Base-by-base conservation (phyloP, 2,797 vertebrate genomes). In the Sebastolobus altivelis region DNA sequence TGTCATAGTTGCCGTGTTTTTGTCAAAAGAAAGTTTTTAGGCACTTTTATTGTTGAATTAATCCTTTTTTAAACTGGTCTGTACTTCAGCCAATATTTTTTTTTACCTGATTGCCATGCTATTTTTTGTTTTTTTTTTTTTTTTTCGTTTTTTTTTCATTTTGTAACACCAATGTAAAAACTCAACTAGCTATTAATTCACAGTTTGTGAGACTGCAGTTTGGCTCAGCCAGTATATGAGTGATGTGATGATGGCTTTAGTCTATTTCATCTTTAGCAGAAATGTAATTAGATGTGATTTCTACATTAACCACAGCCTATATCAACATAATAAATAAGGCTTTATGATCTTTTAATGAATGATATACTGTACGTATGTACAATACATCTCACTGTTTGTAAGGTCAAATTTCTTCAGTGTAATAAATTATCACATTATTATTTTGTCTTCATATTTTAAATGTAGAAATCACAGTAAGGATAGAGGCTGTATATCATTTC, bases 301-400 rank as follows among this genome's bases (percentile, higher is more conserved):
- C 29, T 18, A 27, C 49, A 38, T 62, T 14, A 65, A 55, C 49
- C 25, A 58, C 20, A 65, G 46, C 14, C 59, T 65, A 14, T 67
- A 29, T 54, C 25, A 81, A 60, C 33, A 79, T 49, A 61, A 62
- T 38, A 29, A 31, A 58, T 68, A 35, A 16, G 20, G 1, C 25
- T 68, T 8, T 35, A 54, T 72, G n/a, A 27, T 9, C 13, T 33
- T 71, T 77, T 33, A 37, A 68, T 73, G 14, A 55, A 77, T 43
- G 3, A 54, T 31, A 37, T 22, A 31, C 31, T 4, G 4, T 12
- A 35, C 3, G 0, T 37, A 35, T 31, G 13, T 35, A 20, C 35
- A n/a, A 55, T 16, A 8, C 18, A 46, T 29, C 13, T 11, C 16
- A 77, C 9, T 66, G 27, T 54, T 59, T 61, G 6, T 14, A 66